Percentiles rank a stretch among this genome's conserved stretches.
Conservation (phyloP, 1,140 invertebrate genomes). For the Drosophila kikkawai region DNA sequence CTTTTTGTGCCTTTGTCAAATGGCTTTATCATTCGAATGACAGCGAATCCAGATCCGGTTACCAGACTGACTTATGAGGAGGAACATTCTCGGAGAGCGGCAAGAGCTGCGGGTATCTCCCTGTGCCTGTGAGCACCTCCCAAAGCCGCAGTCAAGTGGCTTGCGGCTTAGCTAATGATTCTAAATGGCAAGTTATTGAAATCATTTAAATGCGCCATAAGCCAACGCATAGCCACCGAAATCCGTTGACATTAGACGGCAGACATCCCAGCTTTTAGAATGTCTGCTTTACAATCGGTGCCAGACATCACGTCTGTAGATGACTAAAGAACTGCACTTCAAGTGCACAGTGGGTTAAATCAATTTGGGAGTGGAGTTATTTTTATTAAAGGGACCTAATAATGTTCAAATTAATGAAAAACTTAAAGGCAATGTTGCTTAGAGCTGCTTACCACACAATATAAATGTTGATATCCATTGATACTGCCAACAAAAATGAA, state of each 20-base stretch:
- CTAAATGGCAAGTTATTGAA: slow-evolving; percentile 72
- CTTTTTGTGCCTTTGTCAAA: slow-evolving; percentile 69
- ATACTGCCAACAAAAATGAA: not conserved
- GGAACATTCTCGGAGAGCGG: not conserved
- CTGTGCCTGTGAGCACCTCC: slow-evolving; percentile 19
- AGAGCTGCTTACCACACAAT: too few relatives aligned
- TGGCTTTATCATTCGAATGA: slow-evolving; percentile 76
- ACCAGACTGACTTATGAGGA: slow-evolving; percentile 52
- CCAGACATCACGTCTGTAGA: slow-evolving; percentile 31
- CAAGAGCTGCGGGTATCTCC: slow-evolving; percentile 4
- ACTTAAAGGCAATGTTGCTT: not conserved
- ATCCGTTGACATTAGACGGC: slow-evolving; percentile 36
- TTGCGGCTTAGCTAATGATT: slow-evolving; percentile 63
- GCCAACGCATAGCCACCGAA: slow-evolving; percentile 46
- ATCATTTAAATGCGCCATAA: slow-evolving; percentile 62
- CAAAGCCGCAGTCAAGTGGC: slow-evolving; percentile 60
- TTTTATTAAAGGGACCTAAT: not conserved
- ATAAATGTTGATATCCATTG: too few relatives aligned
- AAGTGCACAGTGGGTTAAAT: slow-evolving; percentile 21
- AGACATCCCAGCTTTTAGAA: slow-evolving; percentile 1
- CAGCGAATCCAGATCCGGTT: slow-evolving; percentile 66
- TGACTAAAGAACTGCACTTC: slow-evolving; percentile 25
- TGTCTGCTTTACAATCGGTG: slow-evolving; percentile 24
- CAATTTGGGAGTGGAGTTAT: not conserved
- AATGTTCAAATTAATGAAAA: not conserved